These are phyloP conservation scores for Echiichthys vipera DNA, from an alignment of 2,797 vertebrate species.

Conservation along the genomic window DNA sequence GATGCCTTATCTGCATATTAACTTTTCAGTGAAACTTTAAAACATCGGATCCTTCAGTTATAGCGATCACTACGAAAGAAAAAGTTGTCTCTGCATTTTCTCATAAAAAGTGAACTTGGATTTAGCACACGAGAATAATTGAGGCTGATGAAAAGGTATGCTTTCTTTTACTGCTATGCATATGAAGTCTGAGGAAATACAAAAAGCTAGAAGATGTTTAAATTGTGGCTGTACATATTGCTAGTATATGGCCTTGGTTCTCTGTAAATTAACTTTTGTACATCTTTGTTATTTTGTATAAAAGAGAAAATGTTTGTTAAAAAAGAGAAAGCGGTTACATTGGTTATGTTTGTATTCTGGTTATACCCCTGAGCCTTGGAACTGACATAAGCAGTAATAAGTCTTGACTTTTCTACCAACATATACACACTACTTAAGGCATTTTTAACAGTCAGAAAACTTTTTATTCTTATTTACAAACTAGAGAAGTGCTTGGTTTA, in stretches of 20 bases:
- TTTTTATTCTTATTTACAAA: slow-evolving; percentile 93
- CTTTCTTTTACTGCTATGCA: slow-evolving; percentile 95
- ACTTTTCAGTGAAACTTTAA: slow-evolving; percentile 83
- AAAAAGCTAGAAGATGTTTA: slow-evolving; percentile 88
- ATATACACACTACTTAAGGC: slow-evolving; percentile 88
- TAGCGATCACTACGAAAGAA: slow-evolving; percentile 74
- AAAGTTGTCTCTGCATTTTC: slow-evolving; percentile 76
- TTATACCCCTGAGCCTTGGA: slow-evolving; percentile 98
- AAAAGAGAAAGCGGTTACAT: slow-evolving; percentile 83
- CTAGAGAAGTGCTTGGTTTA: slow-evolving; percentile 94
- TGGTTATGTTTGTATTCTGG: slow-evolving; percentile 97
- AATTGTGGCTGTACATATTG: slow-evolving; percentile 96
- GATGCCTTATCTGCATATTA: slow-evolving; percentile 98
- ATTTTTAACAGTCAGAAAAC: slow-evolving; percentile 98
- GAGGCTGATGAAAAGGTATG: slow-evolving; percentile 89
- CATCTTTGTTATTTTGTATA: slow-evolving; percentile 99
- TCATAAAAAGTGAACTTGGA: slow-evolving; percentile 79
- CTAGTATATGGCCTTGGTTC: slow-evolving; percentile 99
- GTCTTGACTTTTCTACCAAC: slow-evolving; percentile 95
- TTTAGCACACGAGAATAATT: slow-evolving; percentile 86
- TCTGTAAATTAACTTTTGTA: slow-evolving; percentile 99
- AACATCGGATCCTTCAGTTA: slow-evolving; percentile 79
- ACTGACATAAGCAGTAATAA: slow-evolving; percentile 98
- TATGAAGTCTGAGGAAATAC: slow-evolving; percentile 88
- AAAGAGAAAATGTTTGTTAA: slow-evolving; percentile 94